phyloP scores from a whole-genome alignment of 1,140 invertebrate species.

The Habropoda laboriosa region DNA sequence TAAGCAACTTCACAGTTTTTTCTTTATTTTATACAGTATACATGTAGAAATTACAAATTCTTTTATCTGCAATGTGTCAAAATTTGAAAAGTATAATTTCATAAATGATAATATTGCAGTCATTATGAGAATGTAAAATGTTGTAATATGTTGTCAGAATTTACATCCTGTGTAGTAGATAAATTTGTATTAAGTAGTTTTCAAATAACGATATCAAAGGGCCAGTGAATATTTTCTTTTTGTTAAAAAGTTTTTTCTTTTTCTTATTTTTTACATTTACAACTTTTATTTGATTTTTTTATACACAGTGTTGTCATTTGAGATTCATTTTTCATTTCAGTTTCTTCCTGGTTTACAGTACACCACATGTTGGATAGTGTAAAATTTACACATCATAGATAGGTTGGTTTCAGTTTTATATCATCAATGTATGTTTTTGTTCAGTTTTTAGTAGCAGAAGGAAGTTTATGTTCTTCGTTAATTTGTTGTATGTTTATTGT shows the following conservation, averaged over 20 bases:
- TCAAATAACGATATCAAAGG: slow-evolving; percentile 7
- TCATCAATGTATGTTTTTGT: slow-evolving; percentile 53
- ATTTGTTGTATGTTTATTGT: slow-evolving; percentile 25
- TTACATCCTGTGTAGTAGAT: slow-evolving; percentile 2
- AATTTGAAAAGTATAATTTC: slow-evolving; percentile 4
- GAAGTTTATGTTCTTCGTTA: slow-evolving; percentile 49
- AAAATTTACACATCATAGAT: slow-evolving; percentile 66
- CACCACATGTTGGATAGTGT: slow-evolving; percentile 67
- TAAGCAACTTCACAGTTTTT: not conserved
- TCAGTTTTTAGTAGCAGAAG: slow-evolving; percentile 38
- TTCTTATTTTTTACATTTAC: not conserved
- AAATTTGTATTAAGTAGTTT: slow-evolving; percentile 24
- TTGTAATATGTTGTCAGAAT: not conserved
- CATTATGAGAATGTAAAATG: slow-evolving; percentile 18
- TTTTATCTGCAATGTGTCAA: slow-evolving; percentile 22
- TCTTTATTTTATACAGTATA: not conserved
- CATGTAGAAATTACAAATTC: not conserved
- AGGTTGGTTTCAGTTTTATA: slow-evolving; percentile 69
- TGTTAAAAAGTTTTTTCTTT: not conserved
- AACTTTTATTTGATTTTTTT: slow-evolving; percentile 40
- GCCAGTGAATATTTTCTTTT: slow-evolving; percentile 22
- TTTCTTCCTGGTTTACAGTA: slow-evolving; percentile 70
- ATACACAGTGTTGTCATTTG: slow-evolving; percentile 41
- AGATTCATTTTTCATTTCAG: slow-evolving; percentile 69
- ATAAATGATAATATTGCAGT: not conserved